Conservation (phyloP, 2,888 invertebrate genomes). For the Ditula angustiorana region DNA sequence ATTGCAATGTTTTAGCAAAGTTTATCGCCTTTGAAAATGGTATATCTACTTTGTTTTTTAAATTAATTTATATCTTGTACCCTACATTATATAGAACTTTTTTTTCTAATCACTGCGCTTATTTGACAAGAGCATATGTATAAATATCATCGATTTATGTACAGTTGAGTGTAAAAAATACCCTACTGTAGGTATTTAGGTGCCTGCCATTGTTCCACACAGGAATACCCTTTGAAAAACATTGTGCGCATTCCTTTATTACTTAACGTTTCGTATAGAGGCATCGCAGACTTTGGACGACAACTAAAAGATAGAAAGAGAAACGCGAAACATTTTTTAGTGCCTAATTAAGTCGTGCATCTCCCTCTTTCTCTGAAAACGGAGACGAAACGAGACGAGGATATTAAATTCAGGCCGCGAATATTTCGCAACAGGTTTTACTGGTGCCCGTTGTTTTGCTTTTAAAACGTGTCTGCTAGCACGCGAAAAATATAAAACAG, state of each 20-base stretch:
- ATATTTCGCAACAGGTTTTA: slow-evolving; percentile 39
- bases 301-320: slow-evolving; percentile 27
- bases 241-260: background rate
- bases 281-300: background rate
- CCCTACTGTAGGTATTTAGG: too few species aligned
- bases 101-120: too few species aligned
- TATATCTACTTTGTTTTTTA: too few species aligned
- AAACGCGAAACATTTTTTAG: slow-evolving; percentile 19
- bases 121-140: too few species aligned
- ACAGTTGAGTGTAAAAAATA: too few species aligned
- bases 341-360: slow-evolving; percentile 24
- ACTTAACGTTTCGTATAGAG: background rate
- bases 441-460: slow-evolving; percentile 31
- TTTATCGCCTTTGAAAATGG: background rate
- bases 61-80: too few species aligned
- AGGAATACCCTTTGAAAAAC: background rate
- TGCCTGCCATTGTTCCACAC: too few species aligned
- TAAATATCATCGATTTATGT: too few species aligned
- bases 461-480: slow-evolving; percentile 27
- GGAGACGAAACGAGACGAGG: slow-evolving; percentile 35
- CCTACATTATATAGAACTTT: too few species aligned
- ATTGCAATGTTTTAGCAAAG: slow-evolving; percentile 22
- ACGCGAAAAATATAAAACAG: slow-evolving; percentile 18
- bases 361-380: slow-evolving; percentile 29
- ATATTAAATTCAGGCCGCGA: slow-evolving; percentile 38